Conservation (phyloP, 1,140 invertebrate species). For the silkworm (Bombyx mori) region DNA sequence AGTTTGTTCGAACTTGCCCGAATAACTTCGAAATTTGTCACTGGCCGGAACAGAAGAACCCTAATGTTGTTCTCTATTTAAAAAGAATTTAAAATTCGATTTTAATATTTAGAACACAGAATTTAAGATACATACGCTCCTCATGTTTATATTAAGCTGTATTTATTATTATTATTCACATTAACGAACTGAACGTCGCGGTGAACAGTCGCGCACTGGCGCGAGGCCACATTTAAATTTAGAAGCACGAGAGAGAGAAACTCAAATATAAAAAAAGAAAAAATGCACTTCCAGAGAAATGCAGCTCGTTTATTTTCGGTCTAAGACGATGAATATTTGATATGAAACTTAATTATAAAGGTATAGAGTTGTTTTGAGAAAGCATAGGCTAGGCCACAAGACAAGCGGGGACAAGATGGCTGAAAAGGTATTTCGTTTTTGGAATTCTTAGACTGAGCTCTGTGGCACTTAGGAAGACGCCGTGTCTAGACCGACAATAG, state of each 20-base stretch:
- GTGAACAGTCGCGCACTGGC: conserved; percentile 52
- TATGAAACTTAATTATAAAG: background rate
- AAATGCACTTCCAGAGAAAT: conserved; percentile 57
- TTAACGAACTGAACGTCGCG: conserved; percentile 31
- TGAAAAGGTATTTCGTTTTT: too few species aligned
- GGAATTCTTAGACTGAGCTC: too few species aligned
- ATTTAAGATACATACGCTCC: background rate
- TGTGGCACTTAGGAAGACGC: too few species aligned
- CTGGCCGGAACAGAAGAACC: conserved; percentile 56
- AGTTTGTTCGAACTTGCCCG: conserved; percentile 18
- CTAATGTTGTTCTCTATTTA: conserved; percentile 36
- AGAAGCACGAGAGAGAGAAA: conserved; percentile 39
- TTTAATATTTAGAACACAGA: too few species aligned
- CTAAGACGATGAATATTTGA: conserved; percentile 15
- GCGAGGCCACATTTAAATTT: conserved; percentile 56
- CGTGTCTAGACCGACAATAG: too few species aligned
- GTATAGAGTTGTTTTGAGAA: too few species aligned
- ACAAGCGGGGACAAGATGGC: too few species aligned
- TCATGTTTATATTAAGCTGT: conserved; percentile 10
- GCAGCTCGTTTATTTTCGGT: conserved; percentile 51
- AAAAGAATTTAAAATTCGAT: conserved; percentile 8
- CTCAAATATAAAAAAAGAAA: conserved; percentile 25
- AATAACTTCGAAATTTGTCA: conserved; percentile 24
- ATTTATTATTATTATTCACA: conserved; percentile 10
- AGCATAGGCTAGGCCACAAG: too few species aligned